phyloP scores from a whole-genome alignment of 2,113 vertebrate species.

The Python bivittatus region DNA sequence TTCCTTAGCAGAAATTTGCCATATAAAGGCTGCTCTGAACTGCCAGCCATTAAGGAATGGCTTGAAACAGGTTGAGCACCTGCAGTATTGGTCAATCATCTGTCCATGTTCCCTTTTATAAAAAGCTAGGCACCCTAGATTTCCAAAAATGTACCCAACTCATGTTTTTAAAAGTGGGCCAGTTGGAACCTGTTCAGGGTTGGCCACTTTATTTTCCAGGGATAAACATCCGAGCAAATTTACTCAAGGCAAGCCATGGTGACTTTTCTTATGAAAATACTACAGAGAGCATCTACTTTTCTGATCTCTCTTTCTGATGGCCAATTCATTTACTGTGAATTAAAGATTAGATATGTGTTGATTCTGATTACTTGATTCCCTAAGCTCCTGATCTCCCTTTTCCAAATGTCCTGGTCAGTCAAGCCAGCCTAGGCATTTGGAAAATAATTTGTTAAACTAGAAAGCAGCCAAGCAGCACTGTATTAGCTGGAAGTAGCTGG shows the following conservation, averaged over 20 bases:
- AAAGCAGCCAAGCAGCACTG: slow-evolving; percentile 35
- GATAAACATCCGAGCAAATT: background rate
- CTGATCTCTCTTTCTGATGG: background rate
- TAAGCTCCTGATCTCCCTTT: slow-evolving; percentile 10
- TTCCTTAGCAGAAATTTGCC: background rate
- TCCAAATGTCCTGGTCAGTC: background rate
- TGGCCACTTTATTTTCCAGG: background rate
- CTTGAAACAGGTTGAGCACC: background rate
- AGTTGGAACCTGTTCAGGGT: background rate
- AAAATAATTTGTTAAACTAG: slow-evolving; percentile 44
- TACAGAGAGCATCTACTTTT: background rate
- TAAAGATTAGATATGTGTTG: background rate
- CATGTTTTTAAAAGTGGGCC: background rate
- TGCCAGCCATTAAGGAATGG: background rate
- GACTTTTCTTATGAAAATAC: background rate
- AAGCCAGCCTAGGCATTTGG: slow-evolving; percentile 23
- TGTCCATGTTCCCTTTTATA: background rate
- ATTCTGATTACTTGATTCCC: background rate
- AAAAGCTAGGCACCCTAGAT: background rate
- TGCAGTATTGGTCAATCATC: background rate
- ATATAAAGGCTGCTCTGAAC: background rate
- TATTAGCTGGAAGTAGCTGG: slow-evolving; percentile 28
- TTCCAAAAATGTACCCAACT: background rate
- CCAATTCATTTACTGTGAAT: background rate
- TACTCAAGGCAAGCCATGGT: background rate